Conservation (phyloP, 2,797 vertebrate species). For the Lateolabrax maculatus region DNA sequence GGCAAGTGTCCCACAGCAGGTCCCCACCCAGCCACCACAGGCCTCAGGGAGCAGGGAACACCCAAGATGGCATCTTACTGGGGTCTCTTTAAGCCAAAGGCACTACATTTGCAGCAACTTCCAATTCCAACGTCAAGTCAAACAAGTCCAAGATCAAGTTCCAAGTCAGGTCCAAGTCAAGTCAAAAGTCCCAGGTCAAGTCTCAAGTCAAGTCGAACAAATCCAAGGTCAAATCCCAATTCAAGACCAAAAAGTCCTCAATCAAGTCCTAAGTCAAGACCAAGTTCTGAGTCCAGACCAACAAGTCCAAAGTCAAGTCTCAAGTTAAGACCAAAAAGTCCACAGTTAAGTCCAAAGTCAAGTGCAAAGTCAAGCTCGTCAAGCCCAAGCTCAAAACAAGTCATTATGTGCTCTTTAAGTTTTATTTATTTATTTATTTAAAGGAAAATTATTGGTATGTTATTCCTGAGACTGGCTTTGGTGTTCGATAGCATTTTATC, state of each 20-base stretch:
- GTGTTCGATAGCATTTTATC: background rate
- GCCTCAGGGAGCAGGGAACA: slow-evolving; percentile 49
- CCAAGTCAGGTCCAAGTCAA: too few species aligned
- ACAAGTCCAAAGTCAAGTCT: background rate
- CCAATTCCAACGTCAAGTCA: background rate
- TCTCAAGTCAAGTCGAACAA: too few species aligned
- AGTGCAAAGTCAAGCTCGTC: background rate
- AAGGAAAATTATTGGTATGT: background rate
- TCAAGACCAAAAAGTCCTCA: background rate
- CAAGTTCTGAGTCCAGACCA: background rate
- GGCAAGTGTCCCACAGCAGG: slow-evolving; percentile 45
- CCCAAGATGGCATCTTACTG: slow-evolving; percentile 50
- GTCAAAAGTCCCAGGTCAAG: background rate
- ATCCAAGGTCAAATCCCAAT: background rate
- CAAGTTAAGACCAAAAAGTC: background rate
- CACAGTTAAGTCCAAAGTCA: background rate
- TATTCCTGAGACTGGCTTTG: background rate
- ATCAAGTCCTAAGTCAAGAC: background rate
- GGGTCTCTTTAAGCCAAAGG: background rate
- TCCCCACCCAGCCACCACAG: slow-evolving; percentile 49
- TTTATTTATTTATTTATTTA: background rate
- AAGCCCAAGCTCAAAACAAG: background rate
- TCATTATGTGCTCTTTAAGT: background rate
- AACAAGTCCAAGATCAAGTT: too few species aligned
- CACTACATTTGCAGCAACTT: background rate